A percentile compares a stretch with the other conserved stretches of the same genome.
phyloP scores from a whole-genome alignment of 2,797 vertebrate genomes.

The Pseudochirops cupreus region DNA sequence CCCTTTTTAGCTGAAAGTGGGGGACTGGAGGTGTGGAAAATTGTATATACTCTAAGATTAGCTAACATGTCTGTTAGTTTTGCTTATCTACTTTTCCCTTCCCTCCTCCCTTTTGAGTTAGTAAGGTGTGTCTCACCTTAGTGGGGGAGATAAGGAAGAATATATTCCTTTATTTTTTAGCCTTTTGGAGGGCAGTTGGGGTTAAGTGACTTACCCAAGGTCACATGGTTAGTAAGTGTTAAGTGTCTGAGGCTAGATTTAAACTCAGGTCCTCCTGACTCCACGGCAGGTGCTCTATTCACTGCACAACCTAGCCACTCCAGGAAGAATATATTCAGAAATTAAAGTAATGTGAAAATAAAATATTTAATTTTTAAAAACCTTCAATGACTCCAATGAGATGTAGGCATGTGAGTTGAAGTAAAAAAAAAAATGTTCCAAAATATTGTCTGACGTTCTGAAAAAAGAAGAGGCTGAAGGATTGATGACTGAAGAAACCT shows the following conservation, averaged over 20 bases:
- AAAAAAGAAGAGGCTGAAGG: background rate
- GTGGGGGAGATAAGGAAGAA: background rate
- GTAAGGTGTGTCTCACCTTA: background rate
- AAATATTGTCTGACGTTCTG: background rate
- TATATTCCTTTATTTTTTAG: background rate
- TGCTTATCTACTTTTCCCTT: background rate
- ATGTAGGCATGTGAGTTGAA: background rate
- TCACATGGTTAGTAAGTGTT: too few species aligned
- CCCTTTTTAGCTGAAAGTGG: background rate
- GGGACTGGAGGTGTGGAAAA: background rate
- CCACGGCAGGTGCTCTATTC: too few species aligned
- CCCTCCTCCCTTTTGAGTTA: background rate
- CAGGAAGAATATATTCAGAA: background rate
- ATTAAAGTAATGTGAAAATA: background rate
- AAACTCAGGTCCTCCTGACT: too few species aligned
- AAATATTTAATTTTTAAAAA: background rate
- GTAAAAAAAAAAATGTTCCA: background rate
- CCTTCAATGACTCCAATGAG: background rate
- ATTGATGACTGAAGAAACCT: background rate
- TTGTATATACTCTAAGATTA: background rate
- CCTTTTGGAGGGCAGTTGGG: too few species aligned
- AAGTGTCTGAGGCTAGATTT: too few species aligned
- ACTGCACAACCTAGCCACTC: too few species aligned
- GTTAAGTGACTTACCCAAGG: too few species aligned
- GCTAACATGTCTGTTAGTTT: background rate